Percentiles rank a stretch among this genome's conserved stretches.
These are phyloP conservation scores for Sarcophaga caerulescens DNA, from an alignment of 2,888 invertebrate genomes.

Conservation along the genomic window DNA sequence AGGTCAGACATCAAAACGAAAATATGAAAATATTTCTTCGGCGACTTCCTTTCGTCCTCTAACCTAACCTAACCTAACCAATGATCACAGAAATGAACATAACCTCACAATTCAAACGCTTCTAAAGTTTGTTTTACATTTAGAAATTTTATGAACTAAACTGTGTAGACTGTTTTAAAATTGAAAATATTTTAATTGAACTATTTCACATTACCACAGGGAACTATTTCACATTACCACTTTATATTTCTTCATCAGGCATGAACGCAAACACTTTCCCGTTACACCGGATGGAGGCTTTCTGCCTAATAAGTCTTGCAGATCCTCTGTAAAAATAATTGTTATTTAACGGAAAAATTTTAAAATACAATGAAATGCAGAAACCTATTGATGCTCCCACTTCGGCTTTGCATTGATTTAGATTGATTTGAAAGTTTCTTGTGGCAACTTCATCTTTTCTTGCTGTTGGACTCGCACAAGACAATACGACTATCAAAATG, in stretches of 20 bases:
- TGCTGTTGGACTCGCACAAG: not conserved
- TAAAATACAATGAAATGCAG: not conserved
- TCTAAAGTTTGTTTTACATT: too few species aligned
- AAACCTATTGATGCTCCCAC: not conserved
- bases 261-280: slow-evolving; percentile 23
- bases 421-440: not conserved
- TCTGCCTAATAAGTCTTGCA: slow-evolving; percentile 10
- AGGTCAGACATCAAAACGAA: too few species aligned
- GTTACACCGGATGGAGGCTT: not conserved
- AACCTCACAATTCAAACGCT: too few species aligned
- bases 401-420: not conserved
- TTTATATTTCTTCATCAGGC: slow-evolving; percentile 34
- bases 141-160: too few species aligned
- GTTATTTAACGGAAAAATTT: not conserved
- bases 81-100: too few species aligned
- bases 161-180: not conserved
- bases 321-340: slow-evolving; percentile 3
- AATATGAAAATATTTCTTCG: too few species aligned
- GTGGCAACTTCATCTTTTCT: not conserved
- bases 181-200: not conserved
- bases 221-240: not conserved
- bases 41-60: too few species aligned
- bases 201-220: not conserved
- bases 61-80: too few species aligned
- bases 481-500: not conserved